Conservation (phyloP, 2,113 vertebrate species). For the Pandion haliaetus region DNA sequence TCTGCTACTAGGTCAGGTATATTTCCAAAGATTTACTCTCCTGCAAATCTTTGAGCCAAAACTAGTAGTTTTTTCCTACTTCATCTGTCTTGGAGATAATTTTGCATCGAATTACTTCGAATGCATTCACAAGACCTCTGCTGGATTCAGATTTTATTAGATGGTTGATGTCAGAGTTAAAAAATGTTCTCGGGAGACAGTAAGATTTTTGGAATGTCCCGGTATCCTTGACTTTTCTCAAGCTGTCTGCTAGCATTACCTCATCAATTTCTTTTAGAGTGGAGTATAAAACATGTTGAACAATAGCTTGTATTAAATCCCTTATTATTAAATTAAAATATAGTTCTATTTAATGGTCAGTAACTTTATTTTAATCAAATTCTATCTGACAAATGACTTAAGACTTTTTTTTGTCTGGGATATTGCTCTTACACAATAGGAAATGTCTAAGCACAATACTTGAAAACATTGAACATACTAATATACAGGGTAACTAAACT, state of each 20-base stretch:
- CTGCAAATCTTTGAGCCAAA: background rate
- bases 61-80: slow-evolving; percentile 32
- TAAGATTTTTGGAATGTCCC: slow-evolving; percentile 47
- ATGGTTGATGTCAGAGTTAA: slow-evolving; percentile 59
- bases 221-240: slow-evolving; percentile 43
- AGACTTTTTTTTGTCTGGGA: background rate
- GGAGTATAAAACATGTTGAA: slow-evolving; percentile 34
- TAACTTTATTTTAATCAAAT: slow-evolving; percentile 9
- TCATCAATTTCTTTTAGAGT: slow-evolving; percentile 49
- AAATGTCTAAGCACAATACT: background rate
- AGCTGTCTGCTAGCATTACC: slow-evolving; percentile 42
- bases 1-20: background rate
- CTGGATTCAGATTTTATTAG: slow-evolving; percentile 33
- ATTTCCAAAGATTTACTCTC: background rate
- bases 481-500: background rate
- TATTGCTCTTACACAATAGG: slow-evolving; percentile 5
- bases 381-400: background rate
- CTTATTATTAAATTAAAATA: slow-evolving; percentile 13
- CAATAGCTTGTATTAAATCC: slow-evolving; percentile 8
- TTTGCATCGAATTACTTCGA: slow-evolving; percentile 40
- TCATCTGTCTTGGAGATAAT: slow-evolving; percentile 52
- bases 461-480: background rate
- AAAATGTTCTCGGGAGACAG: slow-evolving; percentile 63
- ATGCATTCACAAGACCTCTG: slow-evolving; percentile 40
- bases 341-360: background rate